phyloP scores from a whole-genome alignment of 2,888 invertebrate species.

The Drepana falcataria region DNA sequence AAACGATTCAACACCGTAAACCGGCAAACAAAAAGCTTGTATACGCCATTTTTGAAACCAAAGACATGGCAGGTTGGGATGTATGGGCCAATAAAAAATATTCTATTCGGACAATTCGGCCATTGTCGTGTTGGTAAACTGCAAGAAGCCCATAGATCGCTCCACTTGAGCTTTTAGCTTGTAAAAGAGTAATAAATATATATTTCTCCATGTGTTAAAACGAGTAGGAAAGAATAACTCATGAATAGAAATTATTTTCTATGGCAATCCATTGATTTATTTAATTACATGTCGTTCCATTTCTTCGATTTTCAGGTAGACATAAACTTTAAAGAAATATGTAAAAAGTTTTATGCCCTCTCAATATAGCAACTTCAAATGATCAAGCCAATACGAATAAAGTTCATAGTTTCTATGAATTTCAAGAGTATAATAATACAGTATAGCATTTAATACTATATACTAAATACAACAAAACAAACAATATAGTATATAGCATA shows the following conservation, averaged over 20 bases:
- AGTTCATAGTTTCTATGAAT: too few relatives aligned
- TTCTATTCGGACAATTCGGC: conserved; percentile 75
- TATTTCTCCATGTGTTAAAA: conserved; percentile 71
- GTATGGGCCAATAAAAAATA: conserved; percentile 78
- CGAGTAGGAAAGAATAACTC: conserved; percentile 62
- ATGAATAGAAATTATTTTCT: conserved; percentile 37
- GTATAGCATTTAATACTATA: too few relatives aligned
- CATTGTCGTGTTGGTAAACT: conserved; percentile 80
- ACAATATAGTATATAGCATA: too few relatives aligned
- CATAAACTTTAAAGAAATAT: too few relatives aligned
- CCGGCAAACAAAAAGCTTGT: conserved; percentile 81
- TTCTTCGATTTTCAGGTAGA: too few relatives aligned
- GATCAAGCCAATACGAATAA: too few relatives aligned
- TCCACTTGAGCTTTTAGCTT: conserved; percentile 72
- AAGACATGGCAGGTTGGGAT: conserved; percentile 77
- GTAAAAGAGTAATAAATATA: conserved; percentile 75
- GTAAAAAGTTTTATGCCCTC: too few relatives aligned
- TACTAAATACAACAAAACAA: too few relatives aligned
- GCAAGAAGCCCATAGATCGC: conserved; percentile 77
- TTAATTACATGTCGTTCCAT: too few relatives aligned
- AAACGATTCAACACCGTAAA: conserved; percentile 75
- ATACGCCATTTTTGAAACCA: conserved; percentile 81
- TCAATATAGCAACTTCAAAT: too few relatives aligned
- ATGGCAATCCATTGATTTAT: conserved; percentile 38
- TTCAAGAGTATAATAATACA: too few relatives aligned